Percentiles rank a stretch among this genome's conserved stretches.
Evolutionary conservation across 1,140 invertebrate species (phyloP).

Genomic region (Parasteatoda tepidariorum): DNA sequence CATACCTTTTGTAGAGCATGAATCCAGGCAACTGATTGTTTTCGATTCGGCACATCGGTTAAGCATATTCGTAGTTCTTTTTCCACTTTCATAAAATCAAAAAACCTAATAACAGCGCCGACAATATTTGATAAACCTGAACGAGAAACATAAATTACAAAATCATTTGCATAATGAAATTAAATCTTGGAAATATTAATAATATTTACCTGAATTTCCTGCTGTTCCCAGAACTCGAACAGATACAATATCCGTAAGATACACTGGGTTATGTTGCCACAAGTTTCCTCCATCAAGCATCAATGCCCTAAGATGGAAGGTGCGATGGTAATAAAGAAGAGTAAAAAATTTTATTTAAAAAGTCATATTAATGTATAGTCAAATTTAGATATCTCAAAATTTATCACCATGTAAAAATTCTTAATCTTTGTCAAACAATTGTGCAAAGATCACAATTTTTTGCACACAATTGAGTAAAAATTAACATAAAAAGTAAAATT

Average conservation of each 20-base stretch:
- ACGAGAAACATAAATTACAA: background rate
- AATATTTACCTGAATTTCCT: background rate
- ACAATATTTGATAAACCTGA: slow-evolving; percentile 11
- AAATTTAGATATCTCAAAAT: background rate
- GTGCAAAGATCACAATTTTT: no score
- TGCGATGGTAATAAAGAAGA: background rate
- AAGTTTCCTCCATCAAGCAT: slow-evolving; percentile 48
- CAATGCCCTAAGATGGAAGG: no score
- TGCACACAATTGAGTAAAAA: no score
- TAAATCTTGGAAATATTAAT: background rate
- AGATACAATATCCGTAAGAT: slow-evolving; percentile 11
- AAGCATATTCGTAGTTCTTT: slow-evolving; percentile 9
- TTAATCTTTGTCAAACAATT: no score
- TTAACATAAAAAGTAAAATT: no score
- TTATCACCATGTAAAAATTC: background rate
- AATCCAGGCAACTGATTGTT: slow-evolving; percentile 41
- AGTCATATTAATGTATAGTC: background rate
- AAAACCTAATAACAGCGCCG: slow-evolving; percentile 18
- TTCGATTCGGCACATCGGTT: slow-evolving; percentile 33
- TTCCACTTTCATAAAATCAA: slow-evolving; percentile 20
- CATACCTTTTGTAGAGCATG: slow-evolving; percentile 41
- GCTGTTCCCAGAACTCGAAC: background rate
- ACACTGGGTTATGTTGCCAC: slow-evolving; percentile 37
- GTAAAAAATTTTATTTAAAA: background rate
- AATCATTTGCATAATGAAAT: background rate